Evolutionary conservation across 2,888 invertebrate species (phyloP).

Genomic region (Plutella xylostella): DNA sequence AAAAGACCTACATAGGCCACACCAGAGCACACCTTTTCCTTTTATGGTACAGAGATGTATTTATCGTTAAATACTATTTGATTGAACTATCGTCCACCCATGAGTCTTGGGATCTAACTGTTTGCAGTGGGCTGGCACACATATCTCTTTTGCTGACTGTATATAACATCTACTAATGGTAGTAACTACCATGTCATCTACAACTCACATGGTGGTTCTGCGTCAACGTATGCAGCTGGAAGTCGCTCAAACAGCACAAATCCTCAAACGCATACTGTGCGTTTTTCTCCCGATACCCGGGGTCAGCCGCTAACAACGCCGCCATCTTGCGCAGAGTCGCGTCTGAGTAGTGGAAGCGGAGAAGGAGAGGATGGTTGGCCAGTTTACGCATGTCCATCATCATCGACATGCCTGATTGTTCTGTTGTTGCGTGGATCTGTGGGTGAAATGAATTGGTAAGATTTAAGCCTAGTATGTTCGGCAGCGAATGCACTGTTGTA

Average conservation of each 20-base stretch:
- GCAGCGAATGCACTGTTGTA: too few species aligned
- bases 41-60: too few species aligned
- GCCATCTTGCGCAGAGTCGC: slow-evolving; percentile 75
- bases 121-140: too few species aligned
- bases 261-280: slow-evolving; percentile 87
- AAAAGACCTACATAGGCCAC: too few species aligned
- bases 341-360: slow-evolving; percentile 80
- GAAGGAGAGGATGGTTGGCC: slow-evolving; percentile 92
- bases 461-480: too few species aligned
- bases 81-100: too few species aligned
- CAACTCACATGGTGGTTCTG: slow-evolving; percentile 71
- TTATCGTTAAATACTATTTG: too few species aligned
- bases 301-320: slow-evolving; percentile 73
- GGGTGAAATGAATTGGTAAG: neutral
- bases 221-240: slow-evolving; percentile 87
- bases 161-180: too few species aligned
- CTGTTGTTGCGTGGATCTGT: slow-evolving; percentile 62
- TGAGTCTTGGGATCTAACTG: too few species aligned
- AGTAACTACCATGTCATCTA: slow-evolving; percentile 82
- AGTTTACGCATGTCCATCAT: slow-evolving; percentile 95
- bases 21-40: too few species aligned
- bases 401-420: slow-evolving; percentile 78
- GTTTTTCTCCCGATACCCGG: slow-evolving; percentile 80
- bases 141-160: too few species aligned
- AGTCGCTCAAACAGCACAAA: slow-evolving; percentile 89